Conservation (phyloP, 2,797 vertebrate genomes). For the Pampus argenteus region DNA sequence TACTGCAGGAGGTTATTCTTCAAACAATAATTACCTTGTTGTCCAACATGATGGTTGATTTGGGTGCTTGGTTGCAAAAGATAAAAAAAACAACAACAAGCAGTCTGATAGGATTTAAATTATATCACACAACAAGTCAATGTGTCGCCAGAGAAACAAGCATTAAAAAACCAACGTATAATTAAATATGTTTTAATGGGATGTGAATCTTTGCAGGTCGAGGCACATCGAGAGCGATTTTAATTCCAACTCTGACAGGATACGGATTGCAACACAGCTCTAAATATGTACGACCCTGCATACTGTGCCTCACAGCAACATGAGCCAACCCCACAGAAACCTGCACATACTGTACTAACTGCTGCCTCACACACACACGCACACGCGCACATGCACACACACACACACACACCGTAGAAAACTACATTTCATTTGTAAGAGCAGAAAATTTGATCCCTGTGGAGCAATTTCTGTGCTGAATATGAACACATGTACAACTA, state of each 20-base stretch:
- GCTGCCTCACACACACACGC: not conserved
- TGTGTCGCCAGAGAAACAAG: too few species aligned
- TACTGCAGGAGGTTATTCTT: not conserved
- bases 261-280: constrained; percentile 47
- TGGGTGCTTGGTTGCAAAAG: not conserved
- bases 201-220: constrained; percentile 50
- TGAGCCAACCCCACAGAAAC: constrained; percentile 37
- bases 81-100: too few species aligned
- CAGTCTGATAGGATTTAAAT: too few species aligned
- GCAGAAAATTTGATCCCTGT: not conserved
- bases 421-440: not conserved
- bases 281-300: constrained; percentile 19
- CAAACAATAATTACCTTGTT: not conserved
- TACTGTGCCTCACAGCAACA: constrained; percentile 39
- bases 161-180: too few species aligned
- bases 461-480: not conserved
- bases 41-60: not conserved
- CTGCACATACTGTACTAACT: constrained; percentile 23
- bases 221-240: constrained; percentile 28
- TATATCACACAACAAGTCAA: too few species aligned
- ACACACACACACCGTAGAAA: not conserved
- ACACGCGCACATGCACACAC: not conserved
- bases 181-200: too few species aligned
- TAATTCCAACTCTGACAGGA: constrained; percentile 14
- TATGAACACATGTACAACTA: not conserved